Conservation (phyloP, 2,113 vertebrate species). For the Phylloscopus trochilus region DNA sequence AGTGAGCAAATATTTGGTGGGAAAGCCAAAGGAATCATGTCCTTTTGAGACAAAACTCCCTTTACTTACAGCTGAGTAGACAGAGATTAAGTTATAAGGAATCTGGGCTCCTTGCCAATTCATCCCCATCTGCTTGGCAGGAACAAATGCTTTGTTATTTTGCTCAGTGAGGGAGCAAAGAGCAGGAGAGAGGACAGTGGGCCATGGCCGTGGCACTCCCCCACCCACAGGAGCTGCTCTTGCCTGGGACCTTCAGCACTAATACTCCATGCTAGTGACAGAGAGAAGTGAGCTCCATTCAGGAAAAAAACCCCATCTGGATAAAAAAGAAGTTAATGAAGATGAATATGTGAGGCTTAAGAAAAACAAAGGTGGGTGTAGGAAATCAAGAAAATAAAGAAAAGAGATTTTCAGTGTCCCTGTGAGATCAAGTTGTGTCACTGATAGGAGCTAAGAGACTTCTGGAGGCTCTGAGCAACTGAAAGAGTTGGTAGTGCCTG, state of each 20-base stretch:
- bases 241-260: background rate
- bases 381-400: background rate
- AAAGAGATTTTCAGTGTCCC: background rate
- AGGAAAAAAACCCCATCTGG: background rate
- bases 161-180: background rate
- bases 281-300: background rate
- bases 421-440: background rate
- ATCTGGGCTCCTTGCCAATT: slow-evolving; percentile 18
- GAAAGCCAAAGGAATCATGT: background rate
- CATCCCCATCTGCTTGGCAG: slow-evolving; percentile 12
- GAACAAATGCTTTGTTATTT: background rate
- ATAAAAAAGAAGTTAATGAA: background rate
- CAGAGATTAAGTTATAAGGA: slow-evolving; percentile 35
- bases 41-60: slow-evolving; percentile 26
- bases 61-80: slow-evolving; percentile 21
- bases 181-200: background rate
- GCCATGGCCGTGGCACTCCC: background rate
- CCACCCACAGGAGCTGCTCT: background rate
- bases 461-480: background rate
- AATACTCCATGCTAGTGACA: background rate
- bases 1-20: slow-evolving; percentile 11
- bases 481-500: background rate
- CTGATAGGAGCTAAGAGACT: background rate
- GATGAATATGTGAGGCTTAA: background rate
- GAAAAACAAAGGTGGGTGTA: background rate